Conservation (phyloP, 2,888 invertebrate species). For the Scrobipalpa costella region DNA sequence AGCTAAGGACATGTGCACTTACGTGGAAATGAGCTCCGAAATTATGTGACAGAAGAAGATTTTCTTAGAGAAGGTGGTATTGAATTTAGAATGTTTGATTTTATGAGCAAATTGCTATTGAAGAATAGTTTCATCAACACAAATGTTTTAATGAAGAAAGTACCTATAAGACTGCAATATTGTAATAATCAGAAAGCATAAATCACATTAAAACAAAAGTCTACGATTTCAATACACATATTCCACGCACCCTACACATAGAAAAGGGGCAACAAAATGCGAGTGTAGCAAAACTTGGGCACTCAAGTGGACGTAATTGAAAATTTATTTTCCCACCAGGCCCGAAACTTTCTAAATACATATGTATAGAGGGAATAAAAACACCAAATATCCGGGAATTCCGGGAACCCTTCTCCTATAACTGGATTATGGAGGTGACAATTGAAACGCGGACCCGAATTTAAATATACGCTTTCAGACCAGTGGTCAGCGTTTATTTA, state of each 20-base stretch:
- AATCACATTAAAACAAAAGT: neutral
- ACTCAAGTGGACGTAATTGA: constrained; percentile 25
- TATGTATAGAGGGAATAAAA: constrained; percentile 36
- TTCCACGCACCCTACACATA: constrained; percentile 21
- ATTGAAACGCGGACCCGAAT: constrained; percentile 75
- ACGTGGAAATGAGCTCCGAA: constrained; percentile 39
- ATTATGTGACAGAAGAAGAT: constrained; percentile 27
- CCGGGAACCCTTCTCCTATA: constrained; percentile 60
- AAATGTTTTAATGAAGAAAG: too few species aligned
- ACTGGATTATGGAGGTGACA: constrained; percentile 72
- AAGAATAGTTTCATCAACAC: too few species aligned
- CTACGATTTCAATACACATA: neutral
- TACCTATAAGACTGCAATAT: too few species aligned
- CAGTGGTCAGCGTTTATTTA: constrained; percentile 64
- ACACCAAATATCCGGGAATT: constrained; percentile 41
- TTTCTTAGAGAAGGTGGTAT: neutral
- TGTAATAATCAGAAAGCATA: neutral
- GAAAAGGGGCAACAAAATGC: constrained; percentile 13
- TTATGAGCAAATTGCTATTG: neutral
- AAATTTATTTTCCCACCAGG: constrained; percentile 24
- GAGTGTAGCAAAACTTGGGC: constrained; percentile 19
- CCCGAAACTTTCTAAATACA: constrained; percentile 22
- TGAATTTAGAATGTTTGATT: neutral
- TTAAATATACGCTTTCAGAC: constrained; percentile 70
- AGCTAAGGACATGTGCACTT: constrained; percentile 52